Conservation (phyloP, 2,888 invertebrate genomes). For the Melieria crassipennis region DNA sequence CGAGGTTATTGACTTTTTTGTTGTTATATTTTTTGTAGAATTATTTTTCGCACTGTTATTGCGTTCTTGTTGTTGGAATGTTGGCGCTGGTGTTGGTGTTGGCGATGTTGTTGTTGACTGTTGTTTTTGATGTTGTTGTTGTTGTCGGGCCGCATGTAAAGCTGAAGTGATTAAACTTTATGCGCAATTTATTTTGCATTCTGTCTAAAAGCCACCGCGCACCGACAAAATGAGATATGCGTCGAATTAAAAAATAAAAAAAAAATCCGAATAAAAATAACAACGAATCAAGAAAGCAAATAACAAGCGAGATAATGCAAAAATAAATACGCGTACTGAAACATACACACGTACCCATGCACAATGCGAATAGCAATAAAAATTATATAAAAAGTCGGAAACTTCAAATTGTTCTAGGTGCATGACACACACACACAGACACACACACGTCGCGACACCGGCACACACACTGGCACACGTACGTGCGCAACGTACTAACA, state of each 20-base stretch:
- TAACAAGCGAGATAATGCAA: conserved; percentile 12
- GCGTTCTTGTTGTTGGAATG: conserved; percentile 9
- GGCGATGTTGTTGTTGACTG: conserved; percentile 15
- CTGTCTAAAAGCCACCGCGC: conserved; percentile 10
- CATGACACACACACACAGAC: too few relatives aligned
- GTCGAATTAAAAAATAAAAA: conserved; percentile 9
- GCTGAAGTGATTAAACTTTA: conserved; percentile 63
- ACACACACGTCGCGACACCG: too few relatives aligned
- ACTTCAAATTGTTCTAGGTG: too few relatives aligned
- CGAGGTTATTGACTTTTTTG: conserved; percentile 57
- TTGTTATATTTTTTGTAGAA: conserved; percentile 26
- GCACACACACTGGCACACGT: too few relatives aligned
- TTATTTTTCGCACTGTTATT: conserved; percentile 18
- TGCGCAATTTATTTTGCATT: conserved; percentile 64
- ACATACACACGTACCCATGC: not conserved
- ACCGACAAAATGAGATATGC: too few relatives aligned
- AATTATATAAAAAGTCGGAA: too few relatives aligned
- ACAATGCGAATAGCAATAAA: too few relatives aligned
- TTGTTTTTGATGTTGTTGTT: not conserved
- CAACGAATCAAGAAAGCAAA: conserved; percentile 10
- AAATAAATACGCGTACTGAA: conserved; percentile 5
- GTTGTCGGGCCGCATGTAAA: conserved; percentile 29
- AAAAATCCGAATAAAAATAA: conserved; percentile 6
- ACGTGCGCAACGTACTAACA: too few relatives aligned
- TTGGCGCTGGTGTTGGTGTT: conserved; percentile 6